phyloP scores from a whole-genome alignment of 2,797 vertebrate genomes.

The Psittacula echo region DNA sequence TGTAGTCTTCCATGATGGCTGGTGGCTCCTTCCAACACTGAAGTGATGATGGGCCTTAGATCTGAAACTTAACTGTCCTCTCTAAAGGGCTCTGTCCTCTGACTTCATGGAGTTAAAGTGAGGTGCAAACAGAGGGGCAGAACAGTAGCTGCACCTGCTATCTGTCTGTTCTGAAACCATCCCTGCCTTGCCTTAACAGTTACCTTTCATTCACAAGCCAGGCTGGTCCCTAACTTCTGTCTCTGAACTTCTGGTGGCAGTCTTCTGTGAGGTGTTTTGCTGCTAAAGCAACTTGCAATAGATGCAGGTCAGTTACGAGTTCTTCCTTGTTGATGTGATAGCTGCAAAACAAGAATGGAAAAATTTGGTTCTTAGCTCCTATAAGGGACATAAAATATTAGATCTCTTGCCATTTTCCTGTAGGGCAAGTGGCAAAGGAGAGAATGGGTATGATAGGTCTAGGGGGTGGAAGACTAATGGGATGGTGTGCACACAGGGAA shows the following conservation, averaged over 20 bases:
- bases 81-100: not conserved
- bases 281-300: not conserved
- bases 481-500: not conserved
- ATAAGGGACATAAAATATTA: not conserved
- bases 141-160: not conserved
- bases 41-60: not conserved
- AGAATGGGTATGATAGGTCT: not conserved
- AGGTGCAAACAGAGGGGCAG: not conserved
- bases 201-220: not conserved
- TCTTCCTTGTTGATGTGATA: not conserved
- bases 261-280: not conserved
- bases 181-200: not conserved
- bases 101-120: not conserved
- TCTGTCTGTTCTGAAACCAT: not conserved
- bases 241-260: not conserved
- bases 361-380: not conserved
- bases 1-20: accelerated
- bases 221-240: not conserved
- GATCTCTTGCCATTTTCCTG: accelerated
- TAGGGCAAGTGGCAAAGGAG: not conserved
- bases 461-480: not conserved
- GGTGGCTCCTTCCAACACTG: not conserved
- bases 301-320: not conserved
- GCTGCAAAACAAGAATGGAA: not conserved
- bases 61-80: not conserved